Evolutionary conservation across 2,797 vertebrate species (phyloP).

Genomic region (Decapterus maruadsi): DNA sequence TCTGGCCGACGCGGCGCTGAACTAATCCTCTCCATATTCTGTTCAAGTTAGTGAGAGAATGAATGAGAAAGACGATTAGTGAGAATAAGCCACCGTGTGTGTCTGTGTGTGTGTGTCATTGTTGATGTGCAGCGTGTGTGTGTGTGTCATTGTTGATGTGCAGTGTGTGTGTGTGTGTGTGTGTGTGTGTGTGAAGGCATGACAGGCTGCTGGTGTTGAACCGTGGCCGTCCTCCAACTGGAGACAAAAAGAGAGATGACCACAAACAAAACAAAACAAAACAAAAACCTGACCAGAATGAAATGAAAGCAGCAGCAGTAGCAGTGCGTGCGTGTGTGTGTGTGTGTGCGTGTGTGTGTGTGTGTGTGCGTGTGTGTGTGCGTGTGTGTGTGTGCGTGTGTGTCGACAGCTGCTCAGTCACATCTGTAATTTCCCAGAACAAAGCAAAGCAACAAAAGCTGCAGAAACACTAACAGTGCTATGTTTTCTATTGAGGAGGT

Average conservation of each 20-base stretch:
- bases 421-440: constrained; percentile 10
- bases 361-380: background rate
- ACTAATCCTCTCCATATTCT: constrained; percentile 68
- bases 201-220: constrained; percentile 34
- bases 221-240: constrained; percentile 21
- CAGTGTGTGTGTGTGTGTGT: constrained; percentile 1
- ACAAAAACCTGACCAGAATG: background rate
- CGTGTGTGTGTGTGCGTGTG: background rate
- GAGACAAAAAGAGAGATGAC: constrained; percentile 17
- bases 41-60: constrained; percentile 51
- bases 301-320: constrained; percentile 1
- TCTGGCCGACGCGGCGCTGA: constrained; percentile 42
- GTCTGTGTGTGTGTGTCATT: constrained; percentile 25
- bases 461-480: too few species aligned
- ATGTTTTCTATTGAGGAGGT: too few species aligned
- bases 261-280: background rate
- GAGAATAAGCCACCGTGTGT: constrained; percentile 41
- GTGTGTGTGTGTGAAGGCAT: constrained; percentile 18
- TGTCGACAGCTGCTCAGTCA: constrained; percentile 10
- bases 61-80: constrained; percentile 59
- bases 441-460: too few species aligned
- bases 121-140: too few species aligned
- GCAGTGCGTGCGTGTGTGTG: background rate
- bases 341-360: background rate
- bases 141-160: too few species aligned